A percentile compares a stretch with the other conserved stretches of the same genome.
phyloP scores from a whole-genome alignment of 2,888 invertebrate species.

The Orthosia cruda region DNA sequence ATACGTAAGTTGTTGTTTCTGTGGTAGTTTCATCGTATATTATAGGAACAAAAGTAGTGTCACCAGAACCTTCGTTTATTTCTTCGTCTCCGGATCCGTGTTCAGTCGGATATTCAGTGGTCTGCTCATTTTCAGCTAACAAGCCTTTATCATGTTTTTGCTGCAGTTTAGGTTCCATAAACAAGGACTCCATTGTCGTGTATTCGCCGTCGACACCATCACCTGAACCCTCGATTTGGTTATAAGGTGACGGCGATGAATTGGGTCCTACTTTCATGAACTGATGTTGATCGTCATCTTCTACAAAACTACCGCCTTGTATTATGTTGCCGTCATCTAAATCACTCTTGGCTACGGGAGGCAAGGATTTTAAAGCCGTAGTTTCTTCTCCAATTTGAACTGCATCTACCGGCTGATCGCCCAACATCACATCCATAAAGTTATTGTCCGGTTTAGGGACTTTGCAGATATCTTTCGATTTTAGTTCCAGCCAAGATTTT shows the following conservation, averaged over 20 bases:
- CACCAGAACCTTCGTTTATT: conserved; percentile 79
- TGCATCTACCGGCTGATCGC: conserved; percentile 91
- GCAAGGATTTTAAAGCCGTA: conserved; percentile 85
- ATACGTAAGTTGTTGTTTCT: conserved; percentile 68
- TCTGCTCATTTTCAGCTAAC: conserved; percentile 74
- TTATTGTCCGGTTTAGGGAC: conserved; percentile 79
- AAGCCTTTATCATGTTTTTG: conserved; percentile 70
- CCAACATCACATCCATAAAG: conserved; percentile 92
- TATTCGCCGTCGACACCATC: conserved; percentile 84
- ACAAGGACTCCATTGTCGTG: conserved; percentile 83
- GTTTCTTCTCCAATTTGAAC: conserved; percentile 83
- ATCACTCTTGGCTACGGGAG: conserved; percentile 81
- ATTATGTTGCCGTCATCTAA: conserved; percentile 87
- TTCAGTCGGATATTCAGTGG: conserved; percentile 82
- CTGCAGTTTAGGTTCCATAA: conserved; percentile 73
- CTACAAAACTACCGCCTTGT: conserved; percentile 75
- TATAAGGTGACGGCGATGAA: conserved; percentile 73
- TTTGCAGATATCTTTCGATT: conserved; percentile 91
- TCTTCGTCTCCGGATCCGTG: conserved; percentile 80
- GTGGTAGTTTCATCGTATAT: conserved; percentile 72
- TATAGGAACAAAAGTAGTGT: conserved; percentile 64
- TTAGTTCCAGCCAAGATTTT: conserved; percentile 92
- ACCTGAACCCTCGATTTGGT: conserved; percentile 82
- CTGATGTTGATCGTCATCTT: conserved; percentile 86
- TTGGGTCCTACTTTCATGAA: conserved; percentile 84